Conservation (phyloP, 2,113 vertebrate genomes). For the Sula dactylatra region DNA sequence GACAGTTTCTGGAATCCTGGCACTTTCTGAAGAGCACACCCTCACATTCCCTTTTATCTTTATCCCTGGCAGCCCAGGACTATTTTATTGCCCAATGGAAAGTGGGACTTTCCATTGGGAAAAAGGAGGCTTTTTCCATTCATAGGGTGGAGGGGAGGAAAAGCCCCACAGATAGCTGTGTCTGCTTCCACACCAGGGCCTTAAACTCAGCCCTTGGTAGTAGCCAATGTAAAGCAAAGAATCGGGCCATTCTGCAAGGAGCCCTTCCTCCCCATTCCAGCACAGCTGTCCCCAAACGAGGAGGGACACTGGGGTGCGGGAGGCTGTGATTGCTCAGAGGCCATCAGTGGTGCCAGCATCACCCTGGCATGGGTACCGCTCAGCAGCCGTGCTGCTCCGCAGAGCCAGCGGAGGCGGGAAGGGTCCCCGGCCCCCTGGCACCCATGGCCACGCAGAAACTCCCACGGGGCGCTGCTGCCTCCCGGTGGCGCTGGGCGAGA, state of each 20-base stretch:
- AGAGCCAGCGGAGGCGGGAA: not conserved
- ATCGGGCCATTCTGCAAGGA: fast-evolving
- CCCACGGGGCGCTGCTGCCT: constrained; percentile 19
- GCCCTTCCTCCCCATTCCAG: not conserved
- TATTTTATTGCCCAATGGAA: not conserved
- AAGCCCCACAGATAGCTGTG: not conserved
- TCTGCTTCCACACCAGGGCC: not conserved
- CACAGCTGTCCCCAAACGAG: fast-evolving
- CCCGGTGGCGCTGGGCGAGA: not conserved
- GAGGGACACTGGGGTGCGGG: not conserved
- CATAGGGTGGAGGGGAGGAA: not conserved
- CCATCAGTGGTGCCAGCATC: not conserved
- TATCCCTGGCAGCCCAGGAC: not conserved
- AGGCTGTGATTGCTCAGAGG: not conserved
- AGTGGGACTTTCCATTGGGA: no score
- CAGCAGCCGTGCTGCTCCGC: not conserved
- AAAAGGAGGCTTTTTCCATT: not conserved
- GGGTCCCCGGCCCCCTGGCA: not conserved
- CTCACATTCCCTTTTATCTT: not conserved
- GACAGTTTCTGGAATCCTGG: not conserved
- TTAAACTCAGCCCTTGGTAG: not conserved
- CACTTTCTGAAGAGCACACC: not conserved
- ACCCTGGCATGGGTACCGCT: not conserved
- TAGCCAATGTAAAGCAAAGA: not conserved
- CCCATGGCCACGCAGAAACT: not conserved